Percentiles rank a stretch among this genome's conserved stretches.
phyloP scores from a whole-genome alignment of 1,140 invertebrate genomes.

The Colletes gigas region DNA sequence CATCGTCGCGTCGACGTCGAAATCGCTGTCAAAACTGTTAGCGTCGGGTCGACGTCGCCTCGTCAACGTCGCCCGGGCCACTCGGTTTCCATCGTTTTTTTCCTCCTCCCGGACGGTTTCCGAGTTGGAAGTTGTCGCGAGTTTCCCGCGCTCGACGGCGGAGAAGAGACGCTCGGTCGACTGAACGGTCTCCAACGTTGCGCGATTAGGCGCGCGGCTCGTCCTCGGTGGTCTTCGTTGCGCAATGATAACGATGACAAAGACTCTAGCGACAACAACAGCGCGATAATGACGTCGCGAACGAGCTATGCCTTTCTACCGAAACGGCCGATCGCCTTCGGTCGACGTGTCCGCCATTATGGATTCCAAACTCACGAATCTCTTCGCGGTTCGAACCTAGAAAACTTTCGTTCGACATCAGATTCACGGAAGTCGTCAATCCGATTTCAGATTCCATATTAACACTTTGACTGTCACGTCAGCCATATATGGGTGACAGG shows the following conservation, averaged over 20 bases:
- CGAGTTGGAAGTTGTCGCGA: background rate
- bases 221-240: slow-evolving; percentile 62
- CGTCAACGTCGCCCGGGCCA: slow-evolving; percentile 19
- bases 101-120: background rate
- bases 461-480: too few relatives aligned
- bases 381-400: too few relatives aligned
- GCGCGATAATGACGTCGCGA: slow-evolving; percentile 57
- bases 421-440: too few relatives aligned
- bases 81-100: background rate
- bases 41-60: slow-evolving; percentile 7
- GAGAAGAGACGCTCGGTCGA: background rate
- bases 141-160: background rate
- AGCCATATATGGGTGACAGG: too few relatives aligned
- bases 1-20: slow-evolving; percentile 31
- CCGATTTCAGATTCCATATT: too few relatives aligned
- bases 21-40: slow-evolving; percentile 31
- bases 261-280: slow-evolving; percentile 53
- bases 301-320: slow-evolving; percentile 59
- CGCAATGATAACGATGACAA: slow-evolving; percentile 70
- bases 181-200: slow-evolving; percentile 26
- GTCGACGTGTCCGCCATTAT: background rate
- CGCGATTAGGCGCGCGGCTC: slow-evolving; percentile 45
- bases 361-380: too few relatives aligned
- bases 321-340: slow-evolving; percentile 1
- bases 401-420: too few relatives aligned